Evolutionary conservation across 2,888 invertebrate species (phyloP), one percentile per base, ranked within the genome.

Genomic region (Heliconius cydno): DNA sequence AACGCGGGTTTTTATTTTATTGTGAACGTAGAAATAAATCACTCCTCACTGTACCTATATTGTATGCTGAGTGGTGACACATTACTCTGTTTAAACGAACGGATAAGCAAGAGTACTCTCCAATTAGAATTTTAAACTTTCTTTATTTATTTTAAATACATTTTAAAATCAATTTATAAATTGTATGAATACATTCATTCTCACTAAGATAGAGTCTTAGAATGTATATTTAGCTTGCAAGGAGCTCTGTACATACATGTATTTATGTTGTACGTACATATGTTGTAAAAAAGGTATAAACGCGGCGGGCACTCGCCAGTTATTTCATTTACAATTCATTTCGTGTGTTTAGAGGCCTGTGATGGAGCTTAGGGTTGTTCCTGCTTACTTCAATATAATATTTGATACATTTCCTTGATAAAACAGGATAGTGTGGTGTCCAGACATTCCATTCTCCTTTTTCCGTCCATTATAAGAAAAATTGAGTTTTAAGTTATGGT

Each of bases 261-360:
- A 70, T 19, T 9, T 71, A 52, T 25, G 28, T 72, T 52, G 10
- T 72, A 72, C 41, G 30, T 52, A 65, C 60, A 63, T 74, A 63
- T 74, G 74, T 65, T 63, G 74, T 74, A 74, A 74, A 74, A 74
- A 74, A 74, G 74, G 74, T 74, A 74, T 79, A 81, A 79, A 79
- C 76, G 78, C 72, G 78, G 68, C 78, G 71, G 84, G 84, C 88
- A 88, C 94, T 94, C 90, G 89, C 87, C 88, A 84, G 88, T 94
- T 94, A 94, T 94, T 94, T 94, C 94, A 94, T 94, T 94, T 94
- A 93, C 94, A 94, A 94, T 94, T 94, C 94, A 94, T 94, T 93
- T 90, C 91, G 92, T 93, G 90, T 93, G 90, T 93, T 92, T 92
- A 92, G 85, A 87, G 88, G 88, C 86, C 87, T 87, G 88, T 92